Percentiles rank a stretch among this genome's conserved stretches.
These are phyloP conservation scores for Cataglyphis cursor DNA, from an alignment of 2,888 invertebrate species.

Conservation along the genomic window DNA sequence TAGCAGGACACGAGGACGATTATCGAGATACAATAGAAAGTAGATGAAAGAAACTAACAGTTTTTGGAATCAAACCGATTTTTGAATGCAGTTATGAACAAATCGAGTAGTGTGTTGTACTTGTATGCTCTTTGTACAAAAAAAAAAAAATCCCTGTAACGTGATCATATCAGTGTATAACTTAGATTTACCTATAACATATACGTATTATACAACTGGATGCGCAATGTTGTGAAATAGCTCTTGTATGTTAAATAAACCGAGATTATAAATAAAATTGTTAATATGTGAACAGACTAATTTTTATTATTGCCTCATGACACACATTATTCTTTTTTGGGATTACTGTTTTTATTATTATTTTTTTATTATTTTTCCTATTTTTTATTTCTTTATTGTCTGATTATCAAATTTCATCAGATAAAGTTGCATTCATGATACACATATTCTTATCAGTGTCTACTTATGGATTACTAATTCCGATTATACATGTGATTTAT, in stretches of 20 bases:
- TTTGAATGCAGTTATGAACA: slow-evolving; percentile 53
- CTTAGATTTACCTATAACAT: slow-evolving; percentile 75
- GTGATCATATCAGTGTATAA: slow-evolving; percentile 81
- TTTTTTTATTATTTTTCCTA: too few relatives aligned
- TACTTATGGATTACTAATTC: too few relatives aligned
- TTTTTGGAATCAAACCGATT: slow-evolving; percentile 36
- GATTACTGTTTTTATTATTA: too few relatives aligned
- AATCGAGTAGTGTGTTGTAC: slow-evolving; percentile 60
- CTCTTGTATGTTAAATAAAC: slow-evolving; percentile 83
- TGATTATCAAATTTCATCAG: too few relatives aligned
- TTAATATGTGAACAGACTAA: slow-evolving; percentile 75
- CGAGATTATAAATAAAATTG: slow-evolving; percentile 80
- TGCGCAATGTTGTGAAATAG: slow-evolving; percentile 78
- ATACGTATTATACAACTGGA: slow-evolving; percentile 70
- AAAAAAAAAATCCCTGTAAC: slow-evolving; percentile 72
- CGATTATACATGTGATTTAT: background rate
- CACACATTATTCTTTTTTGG: too few relatives aligned
- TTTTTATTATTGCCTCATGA: background rate
- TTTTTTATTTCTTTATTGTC: background rate
- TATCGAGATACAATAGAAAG: slow-evolving; percentile 13
- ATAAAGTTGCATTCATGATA: too few relatives aligned
- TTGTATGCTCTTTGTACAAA: slow-evolving; percentile 73
- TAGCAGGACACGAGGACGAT: slow-evolving; percentile 7
- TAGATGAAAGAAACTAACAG: slow-evolving; percentile 28
- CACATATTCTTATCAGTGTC: too few relatives aligned